These are phyloP conservation scores for Pycnonotus jocosus DNA, from an alignment of 2,113 vertebrate genomes.

Conservation along the genomic window DNA sequence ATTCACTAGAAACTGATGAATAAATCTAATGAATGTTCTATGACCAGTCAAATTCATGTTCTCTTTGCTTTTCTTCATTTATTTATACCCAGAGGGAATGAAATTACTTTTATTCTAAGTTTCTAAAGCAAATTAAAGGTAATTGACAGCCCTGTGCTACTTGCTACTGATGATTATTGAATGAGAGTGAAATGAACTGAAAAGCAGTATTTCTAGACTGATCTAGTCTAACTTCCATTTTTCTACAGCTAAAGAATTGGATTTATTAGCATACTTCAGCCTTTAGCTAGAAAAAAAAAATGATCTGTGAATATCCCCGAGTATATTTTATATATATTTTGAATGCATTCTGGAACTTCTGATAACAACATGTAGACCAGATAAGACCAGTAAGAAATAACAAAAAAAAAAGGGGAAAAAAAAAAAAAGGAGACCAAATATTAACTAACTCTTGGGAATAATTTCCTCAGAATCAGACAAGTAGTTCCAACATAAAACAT, in stretches of 20 bases:
- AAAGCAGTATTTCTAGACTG: background rate
- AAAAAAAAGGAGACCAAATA: background rate
- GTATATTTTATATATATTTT: background rate
- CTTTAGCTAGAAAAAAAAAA: background rate
- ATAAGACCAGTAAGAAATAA: background rate
- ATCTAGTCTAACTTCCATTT: background rate
- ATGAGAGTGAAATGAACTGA: background rate
- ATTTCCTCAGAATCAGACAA: constrained; percentile 34
- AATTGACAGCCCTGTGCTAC: background rate
- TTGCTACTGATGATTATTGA: background rate
- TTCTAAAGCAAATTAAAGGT: background rate
- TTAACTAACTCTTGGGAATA: background rate
- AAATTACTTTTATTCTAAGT: background rate
- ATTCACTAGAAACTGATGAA: background rate
- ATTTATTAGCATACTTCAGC: background rate
- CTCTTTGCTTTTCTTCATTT: background rate
- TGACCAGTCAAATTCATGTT: background rate
- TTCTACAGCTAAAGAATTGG: background rate
- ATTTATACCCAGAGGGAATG: background rate
- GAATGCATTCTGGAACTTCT: background rate
- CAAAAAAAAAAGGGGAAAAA: background rate
- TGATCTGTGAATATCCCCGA: background rate
- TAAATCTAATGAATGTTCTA: background rate
- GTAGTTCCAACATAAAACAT: background rate
- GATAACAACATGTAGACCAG: background rate